These are phyloP conservation scores for Urophycis tenuis DNA, from an alignment of 2,797 vertebrate genomes.

Conservation along the genomic window DNA sequence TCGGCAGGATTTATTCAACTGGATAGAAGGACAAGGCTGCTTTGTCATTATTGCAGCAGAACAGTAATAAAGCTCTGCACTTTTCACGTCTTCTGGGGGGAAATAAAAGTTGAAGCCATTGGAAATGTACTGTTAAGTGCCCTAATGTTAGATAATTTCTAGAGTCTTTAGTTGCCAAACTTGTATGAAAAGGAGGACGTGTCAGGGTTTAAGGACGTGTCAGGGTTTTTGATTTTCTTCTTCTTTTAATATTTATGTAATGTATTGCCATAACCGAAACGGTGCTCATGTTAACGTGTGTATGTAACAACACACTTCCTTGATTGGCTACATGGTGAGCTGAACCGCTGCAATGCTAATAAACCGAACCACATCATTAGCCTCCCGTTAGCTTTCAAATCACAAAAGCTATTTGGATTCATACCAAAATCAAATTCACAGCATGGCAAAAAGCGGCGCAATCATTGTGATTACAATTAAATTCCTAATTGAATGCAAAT, in stretches of 20 bases:
- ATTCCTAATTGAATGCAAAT: background rate
- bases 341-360: background rate
- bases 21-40: conserved; percentile 23
- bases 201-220: background rate
- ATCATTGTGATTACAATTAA: background rate
- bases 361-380: conserved; percentile 2
- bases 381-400: background rate
- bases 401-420: background rate
- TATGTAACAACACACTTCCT: background rate
- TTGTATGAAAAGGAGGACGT: background rate
- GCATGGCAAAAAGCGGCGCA: background rate
- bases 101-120: conserved; percentile 43
- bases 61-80: conserved; percentile 32
- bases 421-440: background rate
- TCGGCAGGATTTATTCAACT: conserved; percentile 34
- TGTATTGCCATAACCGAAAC: background rate
- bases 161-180: background rate
- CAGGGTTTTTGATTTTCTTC: too few relatives aligned
- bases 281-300: background rate
- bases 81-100: conserved; percentile 34
- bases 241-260: background rate
- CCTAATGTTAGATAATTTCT: conserved; percentile 36
- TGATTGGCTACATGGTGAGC: background rate
- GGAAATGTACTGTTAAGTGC: conserved; percentile 36
- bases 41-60: conserved; percentile 44